A percentile compares a stretch with the other conserved stretches of the same genome.
Evolutionary conservation across 2,888 invertebrate genomes (phyloP).

Genomic region (Carabus problematicus): DNA sequence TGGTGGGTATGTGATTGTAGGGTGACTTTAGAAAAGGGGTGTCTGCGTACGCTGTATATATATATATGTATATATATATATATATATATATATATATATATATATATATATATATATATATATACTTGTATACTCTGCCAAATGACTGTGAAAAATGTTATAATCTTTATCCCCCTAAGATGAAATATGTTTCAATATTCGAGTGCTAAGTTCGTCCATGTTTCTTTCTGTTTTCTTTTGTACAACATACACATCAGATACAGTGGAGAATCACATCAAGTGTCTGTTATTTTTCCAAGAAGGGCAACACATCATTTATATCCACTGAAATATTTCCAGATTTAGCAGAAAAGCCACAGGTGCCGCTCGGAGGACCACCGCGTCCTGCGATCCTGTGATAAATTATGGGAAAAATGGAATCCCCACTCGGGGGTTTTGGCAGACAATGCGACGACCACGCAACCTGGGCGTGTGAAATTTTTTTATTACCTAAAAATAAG

Average conservation of each 20-base stretch:
- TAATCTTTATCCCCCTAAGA: neutral
- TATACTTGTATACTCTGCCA: slow-evolving; percentile 5
- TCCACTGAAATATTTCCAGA: slow-evolving; percentile 29
- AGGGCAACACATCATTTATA: slow-evolving; percentile 36
- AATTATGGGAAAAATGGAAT: slow-evolving; percentile 38
- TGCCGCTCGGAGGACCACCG: slow-evolving; percentile 4
- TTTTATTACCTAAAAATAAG: neutral
- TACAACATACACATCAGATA: too few species aligned
- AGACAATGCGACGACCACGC: slow-evolving; percentile 37
- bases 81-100: slow-evolving; percentile 26
- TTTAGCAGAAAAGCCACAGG: slow-evolving; percentile 37
- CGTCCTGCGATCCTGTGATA: slow-evolving; percentile 19
- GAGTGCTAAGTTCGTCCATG: too few species aligned
- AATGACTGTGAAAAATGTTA: too few species aligned
- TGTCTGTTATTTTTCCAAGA: slow-evolving; percentile 24
- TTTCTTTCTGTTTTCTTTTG: too few species aligned
- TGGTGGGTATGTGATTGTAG: neutral
- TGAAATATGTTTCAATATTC: too few species aligned
- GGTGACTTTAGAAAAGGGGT: neutral
- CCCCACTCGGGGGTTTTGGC: slow-evolving; percentile 13
- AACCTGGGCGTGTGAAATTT: slow-evolving; percentile 33
- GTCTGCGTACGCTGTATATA: slow-evolving; percentile 5
- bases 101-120: slow-evolving; percentile 25
- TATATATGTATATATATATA: slow-evolving; percentile 22
- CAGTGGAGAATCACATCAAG: neutral